Conservation (phyloP, 2,888 invertebrate species). For the Fragum fragum region DNA sequence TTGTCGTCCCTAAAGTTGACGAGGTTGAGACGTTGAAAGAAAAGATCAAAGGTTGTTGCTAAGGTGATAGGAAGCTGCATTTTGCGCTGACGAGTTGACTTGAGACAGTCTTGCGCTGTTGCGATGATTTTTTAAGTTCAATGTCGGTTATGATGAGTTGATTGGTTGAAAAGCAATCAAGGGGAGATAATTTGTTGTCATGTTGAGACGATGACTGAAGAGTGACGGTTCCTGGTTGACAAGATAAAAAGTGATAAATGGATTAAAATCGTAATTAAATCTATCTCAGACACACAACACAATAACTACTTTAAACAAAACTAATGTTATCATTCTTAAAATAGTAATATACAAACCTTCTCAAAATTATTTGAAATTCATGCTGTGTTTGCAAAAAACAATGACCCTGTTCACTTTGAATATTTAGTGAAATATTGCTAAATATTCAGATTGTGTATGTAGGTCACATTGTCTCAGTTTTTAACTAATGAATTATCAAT, state of each 20-base stretch:
- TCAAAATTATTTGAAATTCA: no score
- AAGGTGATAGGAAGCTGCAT: constrained; percentile 55
- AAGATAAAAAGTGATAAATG: constrained; percentile 33
- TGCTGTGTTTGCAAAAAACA: no score
- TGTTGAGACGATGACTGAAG: constrained; percentile 57
- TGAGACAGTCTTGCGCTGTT: constrained; percentile 45
- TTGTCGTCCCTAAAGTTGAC: constrained; percentile 30
- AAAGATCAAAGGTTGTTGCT: constrained; percentile 58
- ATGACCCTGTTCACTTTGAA: no score
- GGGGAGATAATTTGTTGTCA: constrained; percentile 64
- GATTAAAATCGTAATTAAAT: constrained; percentile 1
- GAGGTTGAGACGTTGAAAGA: constrained; percentile 54
- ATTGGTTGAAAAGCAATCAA: constrained; percentile 53
- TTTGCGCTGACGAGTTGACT: constrained; percentile 49
- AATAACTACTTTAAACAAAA: background rate
- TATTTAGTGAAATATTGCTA: no score
- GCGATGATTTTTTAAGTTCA: constrained; percentile 51
- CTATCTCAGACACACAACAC: background rate
- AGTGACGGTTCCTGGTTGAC: constrained; percentile 59
- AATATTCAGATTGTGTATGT: no score
- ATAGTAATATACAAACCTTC: no score
- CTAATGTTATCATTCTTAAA: no score
- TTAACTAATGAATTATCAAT: no score
- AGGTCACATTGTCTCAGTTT: no score
- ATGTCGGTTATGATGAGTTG: constrained; percentile 61